A percentile compares a stretch with the other conserved stretches of the same genome.
These are phyloP conservation scores for Chloroceryle aenea DNA, from an alignment of 2,113 vertebrate species.

Conservation along the genomic window DNA sequence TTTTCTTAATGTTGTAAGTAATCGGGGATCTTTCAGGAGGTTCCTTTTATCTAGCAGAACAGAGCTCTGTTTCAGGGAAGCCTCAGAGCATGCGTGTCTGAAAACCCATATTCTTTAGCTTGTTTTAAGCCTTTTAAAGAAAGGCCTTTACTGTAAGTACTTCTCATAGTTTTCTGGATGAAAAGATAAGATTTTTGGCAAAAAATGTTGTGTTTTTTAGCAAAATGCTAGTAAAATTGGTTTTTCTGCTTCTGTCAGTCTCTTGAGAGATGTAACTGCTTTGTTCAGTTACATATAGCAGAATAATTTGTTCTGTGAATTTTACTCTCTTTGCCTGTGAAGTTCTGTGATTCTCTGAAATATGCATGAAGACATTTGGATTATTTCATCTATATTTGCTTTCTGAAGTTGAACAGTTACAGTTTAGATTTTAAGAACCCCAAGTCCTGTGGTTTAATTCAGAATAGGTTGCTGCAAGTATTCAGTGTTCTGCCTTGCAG, in stretches of 20 bases:
- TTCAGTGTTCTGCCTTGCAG: neutral
- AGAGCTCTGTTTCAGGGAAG: neutral
- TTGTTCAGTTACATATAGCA: neutral
- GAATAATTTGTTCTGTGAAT: neutral
- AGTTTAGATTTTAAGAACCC: accelerated
- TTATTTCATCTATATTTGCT: neutral
- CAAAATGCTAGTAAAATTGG: neutral
- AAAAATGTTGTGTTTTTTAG: neutral
- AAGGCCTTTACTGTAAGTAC: neutral
- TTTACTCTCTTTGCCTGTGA: neutral
- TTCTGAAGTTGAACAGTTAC: neutral
- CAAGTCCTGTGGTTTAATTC: neutral
- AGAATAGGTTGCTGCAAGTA: neutral
- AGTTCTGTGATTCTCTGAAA: neutral
- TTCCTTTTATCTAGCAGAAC: neutral
- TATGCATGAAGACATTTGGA: neutral
- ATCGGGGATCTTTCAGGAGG: neutral
- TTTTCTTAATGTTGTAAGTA: neutral
- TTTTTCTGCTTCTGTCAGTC: neutral
- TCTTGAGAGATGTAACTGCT: neutral
- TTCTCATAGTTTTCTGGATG: neutral
- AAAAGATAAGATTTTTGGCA: neutral
- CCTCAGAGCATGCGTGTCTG: neutral
- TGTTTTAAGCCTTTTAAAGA: neutral
- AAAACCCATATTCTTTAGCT: neutral